Base-by-base conservation (phyloP, 1,140 invertebrate species). In the Drosophila orosa region DNA sequence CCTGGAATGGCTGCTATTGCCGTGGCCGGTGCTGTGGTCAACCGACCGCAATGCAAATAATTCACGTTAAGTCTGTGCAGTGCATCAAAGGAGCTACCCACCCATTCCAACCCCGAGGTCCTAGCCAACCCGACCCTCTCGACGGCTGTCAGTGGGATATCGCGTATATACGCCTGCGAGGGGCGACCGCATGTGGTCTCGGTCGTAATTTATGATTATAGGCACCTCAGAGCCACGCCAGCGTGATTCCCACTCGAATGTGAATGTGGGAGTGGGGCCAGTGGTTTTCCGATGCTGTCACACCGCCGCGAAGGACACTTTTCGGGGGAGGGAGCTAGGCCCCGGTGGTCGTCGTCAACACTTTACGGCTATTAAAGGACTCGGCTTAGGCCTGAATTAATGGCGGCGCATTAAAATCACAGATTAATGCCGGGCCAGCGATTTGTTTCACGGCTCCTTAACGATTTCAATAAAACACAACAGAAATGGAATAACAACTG, bases 321-420 rank as follows among this genome's bases (percentile, higher is more conserved):
- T 60, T 61, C 24, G 33, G 25, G 35, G 35, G 24, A 24, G 9
- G 9, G 19, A 25, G 25, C n/a, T n/a, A n/a, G n/a, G n/a, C n/a
- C n/a, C n/a, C n/a, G 31, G 15, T 10, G 45, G 47, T 12, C 17
- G 48, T 54, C 69, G 65, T 79, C 45, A 73, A 52, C 79, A 74
- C 83, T 83, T 87, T 82, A 79, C 74, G 82, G 76, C 76, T 78
- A 83, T 87, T 79, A 83, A 80, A 87, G 76, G 84, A 69, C 58
- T 69, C 29, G 71, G 67, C 56, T 85, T 85, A 74, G 72, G 72
- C 37, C 84, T 54, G 47, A 89, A 80, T 81, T 87, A 84, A 89
- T 87, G 84, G 71, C 67, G 54, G n/a, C 56, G 57, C 54, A 89
- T 89, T 87, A 80, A 89, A 87, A 84, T 76, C 80, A 74, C 69